Percentiles rank a stretch among this genome's conserved stretches.
phyloP scores from a whole-genome alignment of 2,113 vertebrate species.

The Myocastor coypus region DNA sequence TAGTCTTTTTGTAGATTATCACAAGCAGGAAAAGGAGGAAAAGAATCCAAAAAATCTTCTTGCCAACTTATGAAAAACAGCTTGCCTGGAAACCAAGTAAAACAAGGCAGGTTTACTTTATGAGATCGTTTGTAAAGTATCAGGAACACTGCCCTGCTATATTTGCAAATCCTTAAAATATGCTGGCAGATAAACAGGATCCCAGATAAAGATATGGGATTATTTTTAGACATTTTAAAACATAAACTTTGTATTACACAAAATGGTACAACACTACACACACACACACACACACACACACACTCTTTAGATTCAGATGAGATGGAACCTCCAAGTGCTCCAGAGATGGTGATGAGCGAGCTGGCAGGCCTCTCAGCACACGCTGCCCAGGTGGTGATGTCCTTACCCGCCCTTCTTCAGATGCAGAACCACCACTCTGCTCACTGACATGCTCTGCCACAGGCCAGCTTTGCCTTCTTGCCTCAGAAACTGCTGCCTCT shows the following conservation, averaged over 20 bases:
- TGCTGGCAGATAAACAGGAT: background rate
- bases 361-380: background rate
- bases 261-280: background rate
- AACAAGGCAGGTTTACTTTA: background rate
- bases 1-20: background rate
- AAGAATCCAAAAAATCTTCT: background rate
- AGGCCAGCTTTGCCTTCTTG: background rate
- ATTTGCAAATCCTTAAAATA: background rate
- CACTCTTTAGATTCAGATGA: background rate
- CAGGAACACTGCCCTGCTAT: background rate
- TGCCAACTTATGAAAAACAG: conserved; percentile 2
- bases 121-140: background rate
- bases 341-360: background rate
- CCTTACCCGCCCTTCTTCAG: background rate
- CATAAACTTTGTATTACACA: background rate
- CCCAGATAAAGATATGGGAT: background rate
- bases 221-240: conserved; percentile 19
- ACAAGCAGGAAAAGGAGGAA: background rate
- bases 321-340: background rate
- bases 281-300: too few relatives aligned
- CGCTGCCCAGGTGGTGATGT: background rate
- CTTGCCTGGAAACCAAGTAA: background rate
- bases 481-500: background rate
- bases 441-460: background rate
- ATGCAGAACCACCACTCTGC: background rate